Evolutionary conservation across 2,888 invertebrate genomes (phyloP).

Genomic region (Ornithoptera alexandrae): DNA sequence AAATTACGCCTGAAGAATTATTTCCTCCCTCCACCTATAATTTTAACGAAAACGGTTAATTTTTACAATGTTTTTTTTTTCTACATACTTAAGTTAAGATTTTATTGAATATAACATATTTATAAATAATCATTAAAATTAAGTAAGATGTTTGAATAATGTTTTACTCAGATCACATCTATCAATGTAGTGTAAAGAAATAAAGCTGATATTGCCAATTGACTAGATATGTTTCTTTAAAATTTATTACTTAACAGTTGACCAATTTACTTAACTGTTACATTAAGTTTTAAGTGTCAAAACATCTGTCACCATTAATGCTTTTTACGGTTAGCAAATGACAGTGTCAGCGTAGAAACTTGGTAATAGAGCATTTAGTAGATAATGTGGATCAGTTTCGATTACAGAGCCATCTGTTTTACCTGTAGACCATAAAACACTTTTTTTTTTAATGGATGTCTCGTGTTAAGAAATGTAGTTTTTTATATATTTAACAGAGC

Average conservation of each 20-base stretch:
- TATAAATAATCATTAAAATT: too few species aligned
- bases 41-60: background rate
- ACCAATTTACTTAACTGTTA: background rate
- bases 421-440: background rate
- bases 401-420: constrained; percentile 23
- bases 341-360: constrained; percentile 16
- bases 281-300: background rate
- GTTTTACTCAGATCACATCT: too few species aligned
- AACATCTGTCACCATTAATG: constrained; percentile 22
- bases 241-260: background rate
- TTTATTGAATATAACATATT: too few species aligned
- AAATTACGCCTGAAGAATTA: constrained; percentile 13
- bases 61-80: background rate
- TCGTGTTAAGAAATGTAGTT: background rate
- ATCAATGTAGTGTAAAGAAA: background rate
- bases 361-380: constrained; percentile 14
- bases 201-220: background rate
- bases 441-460: background rate
- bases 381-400: constrained; percentile 27
- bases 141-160: too few species aligned
- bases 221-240: background rate
- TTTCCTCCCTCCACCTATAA: background rate
- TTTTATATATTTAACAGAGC: background rate
- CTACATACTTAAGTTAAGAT: too few species aligned
- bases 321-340: constrained; percentile 16